These are phyloP conservation scores for Drosophila austrosaltans DNA, from an alignment of 2,888 invertebrate species.

Conservation along the genomic window DNA sequence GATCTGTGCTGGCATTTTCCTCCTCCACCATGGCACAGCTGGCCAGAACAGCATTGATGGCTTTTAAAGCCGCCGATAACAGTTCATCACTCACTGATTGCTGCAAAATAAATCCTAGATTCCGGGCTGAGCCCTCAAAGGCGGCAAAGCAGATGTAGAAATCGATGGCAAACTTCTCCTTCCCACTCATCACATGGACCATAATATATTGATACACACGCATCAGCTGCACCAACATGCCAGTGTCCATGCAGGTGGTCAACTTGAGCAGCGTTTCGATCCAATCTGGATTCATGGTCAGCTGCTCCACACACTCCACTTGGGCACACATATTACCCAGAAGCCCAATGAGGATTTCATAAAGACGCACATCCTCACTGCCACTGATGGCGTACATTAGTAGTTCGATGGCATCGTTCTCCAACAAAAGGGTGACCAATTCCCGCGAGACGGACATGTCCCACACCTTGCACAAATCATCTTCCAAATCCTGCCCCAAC, in stretches of 20 bases:
- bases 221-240: constrained; percentile 89
- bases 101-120: constrained; percentile 88
- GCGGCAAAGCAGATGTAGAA: constrained; percentile 85
- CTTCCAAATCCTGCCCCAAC: constrained; percentile 86
- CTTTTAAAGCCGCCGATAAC: constrained; percentile 86
- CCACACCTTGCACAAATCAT: constrained; percentile 91
- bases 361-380: constrained; percentile 87
- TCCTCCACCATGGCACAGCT: constrained; percentile 80
- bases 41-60: constrained; percentile 85
- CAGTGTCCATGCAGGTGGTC: constrained; percentile 87
- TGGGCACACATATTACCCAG: constrained; percentile 92
- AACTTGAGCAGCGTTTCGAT: constrained; percentile 85
- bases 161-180: constrained; percentile 80
- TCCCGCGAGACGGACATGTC: constrained; percentile 93
- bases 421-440: constrained; percentile 88
- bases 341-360: constrained; percentile 93
- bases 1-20: constrained; percentile 56
- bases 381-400: constrained; percentile 85
- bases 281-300: constrained; percentile 86
- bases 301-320: constrained; percentile 85
- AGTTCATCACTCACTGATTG: constrained; percentile 89
- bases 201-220: constrained; percentile 86
- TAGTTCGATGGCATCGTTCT: constrained; percentile 87
- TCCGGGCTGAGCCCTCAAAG: constrained; percentile 85
- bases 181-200: constrained; percentile 84